Conservation (phyloP, 2,113 vertebrate genomes). For the Archocentrus centrarchus region DNA sequence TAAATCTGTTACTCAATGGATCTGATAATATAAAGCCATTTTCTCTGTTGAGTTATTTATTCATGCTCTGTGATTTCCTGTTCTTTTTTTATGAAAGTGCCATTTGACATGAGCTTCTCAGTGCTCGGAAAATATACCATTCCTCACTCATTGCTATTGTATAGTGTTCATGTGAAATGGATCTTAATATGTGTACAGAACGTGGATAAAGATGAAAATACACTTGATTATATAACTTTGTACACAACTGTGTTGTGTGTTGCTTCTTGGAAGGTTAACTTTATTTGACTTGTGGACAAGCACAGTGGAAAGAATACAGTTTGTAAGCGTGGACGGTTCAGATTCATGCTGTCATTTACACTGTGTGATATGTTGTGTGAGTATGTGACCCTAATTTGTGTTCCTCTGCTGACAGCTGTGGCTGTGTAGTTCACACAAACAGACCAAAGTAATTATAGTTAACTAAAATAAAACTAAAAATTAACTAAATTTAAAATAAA, state of each 20-base stretch:
- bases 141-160: conserved; percentile 89
- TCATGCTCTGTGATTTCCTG: conserved; percentile 75
- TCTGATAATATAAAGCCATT: conserved; percentile 77
- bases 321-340: background rate
- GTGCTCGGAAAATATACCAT: conserved; percentile 83
- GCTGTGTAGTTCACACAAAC: background rate
- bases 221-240: conserved; percentile 90
- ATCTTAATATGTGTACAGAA: conserved; percentile 88
- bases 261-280: conserved; percentile 43
- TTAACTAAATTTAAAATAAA: background rate
- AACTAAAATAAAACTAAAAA: background rate
- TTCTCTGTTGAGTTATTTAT: conserved; percentile 73
- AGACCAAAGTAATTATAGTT: background rate
- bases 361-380: background rate
- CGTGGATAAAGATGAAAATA: conserved; percentile 88
- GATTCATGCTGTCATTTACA: background rate
- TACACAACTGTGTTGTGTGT: conserved; percentile 78
- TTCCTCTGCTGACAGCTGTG: background rate
- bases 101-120: conserved; percentile 81
- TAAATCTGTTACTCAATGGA: conserved; percentile 72
- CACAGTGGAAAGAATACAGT: background rate
- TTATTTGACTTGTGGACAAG: background rate
- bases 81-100: conserved; percentile 81
- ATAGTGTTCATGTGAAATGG: conserved; percentile 89
- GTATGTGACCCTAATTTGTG: background rate